Conservation (phyloP, 2,113 vertebrate species). For the Cheirogaleus medius region DNA sequence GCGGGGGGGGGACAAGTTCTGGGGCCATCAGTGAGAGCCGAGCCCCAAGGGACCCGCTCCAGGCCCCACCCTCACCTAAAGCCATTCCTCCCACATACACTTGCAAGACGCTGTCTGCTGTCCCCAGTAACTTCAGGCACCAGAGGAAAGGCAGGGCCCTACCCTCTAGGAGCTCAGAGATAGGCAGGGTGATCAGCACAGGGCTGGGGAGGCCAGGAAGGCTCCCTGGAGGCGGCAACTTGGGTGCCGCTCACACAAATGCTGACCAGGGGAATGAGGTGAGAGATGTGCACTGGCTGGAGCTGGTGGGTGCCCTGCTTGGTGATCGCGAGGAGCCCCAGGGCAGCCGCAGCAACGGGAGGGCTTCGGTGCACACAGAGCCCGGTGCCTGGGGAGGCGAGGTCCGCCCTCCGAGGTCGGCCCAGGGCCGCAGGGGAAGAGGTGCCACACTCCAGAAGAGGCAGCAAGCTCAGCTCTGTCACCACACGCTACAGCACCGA, state of each 20-base stretch:
- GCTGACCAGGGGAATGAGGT: not conserved
- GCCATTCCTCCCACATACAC: not conserved
- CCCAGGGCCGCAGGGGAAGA: not conserved
- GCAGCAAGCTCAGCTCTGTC: not conserved
- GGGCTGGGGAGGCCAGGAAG: not conserved
- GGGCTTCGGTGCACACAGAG: not conserved
- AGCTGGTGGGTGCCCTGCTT: not conserved
- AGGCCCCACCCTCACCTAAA: not conserved
- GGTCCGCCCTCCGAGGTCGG: fast-evolving
- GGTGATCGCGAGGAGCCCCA: not conserved
- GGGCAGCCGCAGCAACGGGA: not conserved
- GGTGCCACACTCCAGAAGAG: not conserved
- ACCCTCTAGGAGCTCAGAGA: not conserved
- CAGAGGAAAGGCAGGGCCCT: not conserved
- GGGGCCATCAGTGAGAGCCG: not conserved
- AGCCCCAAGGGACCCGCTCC: fast-evolving
- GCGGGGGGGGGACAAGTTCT: not conserved
- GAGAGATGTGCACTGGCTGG: fast-evolving
- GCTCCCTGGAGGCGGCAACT: not conserved
- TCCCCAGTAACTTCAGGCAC: not conserved
- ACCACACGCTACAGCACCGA: fast-evolving
- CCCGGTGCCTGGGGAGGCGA: not conserved
- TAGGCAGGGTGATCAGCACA: not conserved
- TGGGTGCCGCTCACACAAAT: not conserved
- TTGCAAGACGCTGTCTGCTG: not conserved